Conservation (phyloP, 1,140 invertebrate genomes). For the Copidosoma floridanum region DNA sequence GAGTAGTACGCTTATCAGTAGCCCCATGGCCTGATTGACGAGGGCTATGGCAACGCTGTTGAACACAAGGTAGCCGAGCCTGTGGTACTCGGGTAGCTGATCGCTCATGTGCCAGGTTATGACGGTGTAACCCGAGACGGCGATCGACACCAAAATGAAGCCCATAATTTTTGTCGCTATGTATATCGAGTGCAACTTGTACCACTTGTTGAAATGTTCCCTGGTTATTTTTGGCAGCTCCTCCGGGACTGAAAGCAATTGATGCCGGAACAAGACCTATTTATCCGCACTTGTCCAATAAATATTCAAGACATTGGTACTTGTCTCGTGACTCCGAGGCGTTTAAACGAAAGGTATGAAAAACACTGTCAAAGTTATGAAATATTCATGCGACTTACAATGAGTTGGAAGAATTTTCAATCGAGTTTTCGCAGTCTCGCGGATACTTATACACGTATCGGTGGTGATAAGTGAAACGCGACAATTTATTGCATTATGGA, state of each 20-base stretch:
- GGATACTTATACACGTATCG: too few relatives aligned
- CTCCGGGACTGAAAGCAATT: slow-evolving; percentile 71
- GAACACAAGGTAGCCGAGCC: slow-evolving; percentile 69
- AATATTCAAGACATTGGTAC: too few relatives aligned
- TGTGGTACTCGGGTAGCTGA: slow-evolving; percentile 68
- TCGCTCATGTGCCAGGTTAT: slow-evolving; percentile 82
- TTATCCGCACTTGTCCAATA: too few relatives aligned
- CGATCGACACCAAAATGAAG: slow-evolving; percentile 77
- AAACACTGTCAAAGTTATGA: too few relatives aligned
- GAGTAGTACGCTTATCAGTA: slow-evolving; percentile 77
- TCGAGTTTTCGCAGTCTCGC: too few relatives aligned
- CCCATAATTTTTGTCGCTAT: slow-evolving; percentile 79
- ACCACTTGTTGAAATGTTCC: slow-evolving; percentile 92
- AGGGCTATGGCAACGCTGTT: slow-evolving; percentile 75
- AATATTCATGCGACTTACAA: too few relatives aligned
- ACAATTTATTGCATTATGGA: too few relatives aligned
- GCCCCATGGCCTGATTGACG: slow-evolving; percentile 78
- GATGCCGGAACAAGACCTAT: too few relatives aligned
- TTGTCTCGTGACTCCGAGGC: too few relatives aligned
- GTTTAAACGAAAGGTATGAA: too few relatives aligned
- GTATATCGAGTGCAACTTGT: slow-evolving; percentile 86
- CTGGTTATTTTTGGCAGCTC: slow-evolving; percentile 81
- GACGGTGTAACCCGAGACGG: slow-evolving; percentile 71
- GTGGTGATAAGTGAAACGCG: too few relatives aligned
- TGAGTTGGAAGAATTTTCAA: too few relatives aligned